These are phyloP conservation scores for Rhyacophila evoluta DNA, from an alignment of 2,888 invertebrate species.

Conservation along the genomic window DNA sequence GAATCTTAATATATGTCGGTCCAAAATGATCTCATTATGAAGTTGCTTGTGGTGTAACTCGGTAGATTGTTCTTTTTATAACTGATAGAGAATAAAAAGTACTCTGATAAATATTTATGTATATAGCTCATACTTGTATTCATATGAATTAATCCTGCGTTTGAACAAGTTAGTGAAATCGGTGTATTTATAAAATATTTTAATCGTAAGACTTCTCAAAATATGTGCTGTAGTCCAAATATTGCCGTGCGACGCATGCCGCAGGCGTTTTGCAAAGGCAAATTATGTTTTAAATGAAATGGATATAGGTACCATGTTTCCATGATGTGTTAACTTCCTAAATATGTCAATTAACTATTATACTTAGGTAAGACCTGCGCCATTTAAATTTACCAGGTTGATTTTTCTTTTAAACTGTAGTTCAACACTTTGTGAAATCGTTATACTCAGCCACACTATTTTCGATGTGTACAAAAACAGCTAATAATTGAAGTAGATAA, in stretches of 20 bases:
- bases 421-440: too few relatives aligned
- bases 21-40: conserved; percentile 52
- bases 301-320: background rate
- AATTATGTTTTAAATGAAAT: background rate
- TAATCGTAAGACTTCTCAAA: conserved; percentile 27
- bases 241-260: conserved; percentile 4
- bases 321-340: background rate
- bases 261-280: background rate
- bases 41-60: conserved; percentile 4
- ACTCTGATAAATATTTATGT: conserved; percentile 2
- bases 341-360: background rate
- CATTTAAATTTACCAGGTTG: background rate
- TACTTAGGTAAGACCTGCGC: background rate
- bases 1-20: conserved; percentile 51
- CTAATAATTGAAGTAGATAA: too few relatives aligned
- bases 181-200: background rate
- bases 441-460: too few relatives aligned
- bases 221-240: conserved; percentile 43
- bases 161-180: background rate
- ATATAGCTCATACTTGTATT: background rate
- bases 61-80: background rate
- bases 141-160: background rate
- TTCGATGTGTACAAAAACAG: too few relatives aligned
- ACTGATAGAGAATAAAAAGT: background rate
- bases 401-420: too few relatives aligned